Evolutionary conservation across 2,888 invertebrate genomes (phyloP).

Genomic region (Salpingus planirostris): DNA sequence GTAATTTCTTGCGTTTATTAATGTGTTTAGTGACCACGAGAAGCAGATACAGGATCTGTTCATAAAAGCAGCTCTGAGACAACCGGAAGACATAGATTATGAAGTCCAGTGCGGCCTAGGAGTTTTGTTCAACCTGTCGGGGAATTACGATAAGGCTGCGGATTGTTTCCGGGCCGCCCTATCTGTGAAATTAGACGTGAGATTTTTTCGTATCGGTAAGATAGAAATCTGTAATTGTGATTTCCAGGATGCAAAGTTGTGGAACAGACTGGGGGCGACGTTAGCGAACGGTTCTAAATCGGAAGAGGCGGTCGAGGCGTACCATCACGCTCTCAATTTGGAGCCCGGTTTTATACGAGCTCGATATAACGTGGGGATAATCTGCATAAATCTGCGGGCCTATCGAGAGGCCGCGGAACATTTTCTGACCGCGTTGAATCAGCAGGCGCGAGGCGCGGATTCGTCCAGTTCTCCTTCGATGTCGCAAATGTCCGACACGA

Average conservation of each 20-base stretch:
- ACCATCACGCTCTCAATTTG: slow-evolving; percentile 80
- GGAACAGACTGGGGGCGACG: slow-evolving; percentile 97
- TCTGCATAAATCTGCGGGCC: slow-evolving; percentile 91
- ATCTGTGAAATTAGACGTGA: slow-evolving; percentile 58
- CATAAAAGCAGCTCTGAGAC: slow-evolving; percentile 68
- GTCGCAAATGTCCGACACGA: slow-evolving; percentile 75
- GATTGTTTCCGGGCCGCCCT: slow-evolving; percentile 93
- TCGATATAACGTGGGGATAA: slow-evolving; percentile 95
- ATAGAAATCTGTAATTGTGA: neutral
- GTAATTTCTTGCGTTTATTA: neutral
- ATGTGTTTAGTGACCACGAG: slow-evolving; percentile 44
- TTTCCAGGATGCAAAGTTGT: slow-evolving; percentile 75
- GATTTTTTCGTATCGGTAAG: neutral
- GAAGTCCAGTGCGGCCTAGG: slow-evolving; percentile 92
- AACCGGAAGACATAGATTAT: slow-evolving; percentile 67
- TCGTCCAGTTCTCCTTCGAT: slow-evolving; percentile 37
- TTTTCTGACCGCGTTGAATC: slow-evolving; percentile 84
- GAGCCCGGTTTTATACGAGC: slow-evolving; percentile 95
- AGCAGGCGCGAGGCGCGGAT: slow-evolving; percentile 72
- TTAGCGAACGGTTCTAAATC: slow-evolving; percentile 91
- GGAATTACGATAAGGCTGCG: slow-evolving; percentile 91
- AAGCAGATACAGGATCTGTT: slow-evolving; percentile 66
- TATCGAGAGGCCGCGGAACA: slow-evolving; percentile 93
- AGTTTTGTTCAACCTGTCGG: slow-evolving; percentile 88
- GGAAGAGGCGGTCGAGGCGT: slow-evolving; percentile 94